phyloP scores from a whole-genome alignment of 1,140 invertebrate species.

The Macrotrachela quadricornifera region DNA sequence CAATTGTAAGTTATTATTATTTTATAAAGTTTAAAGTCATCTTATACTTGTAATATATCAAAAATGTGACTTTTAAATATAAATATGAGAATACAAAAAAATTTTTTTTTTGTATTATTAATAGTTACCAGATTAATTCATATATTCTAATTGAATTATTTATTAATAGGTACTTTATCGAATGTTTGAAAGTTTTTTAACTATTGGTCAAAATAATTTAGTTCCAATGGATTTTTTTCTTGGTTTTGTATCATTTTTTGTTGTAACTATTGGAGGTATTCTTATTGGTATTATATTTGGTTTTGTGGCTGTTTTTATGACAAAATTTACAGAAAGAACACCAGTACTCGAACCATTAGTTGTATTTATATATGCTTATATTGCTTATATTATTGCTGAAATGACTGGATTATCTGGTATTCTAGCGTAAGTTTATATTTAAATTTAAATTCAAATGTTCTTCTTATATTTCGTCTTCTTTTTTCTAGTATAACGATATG shows the following conservation, averaged over 20 bases:
- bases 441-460: neutral
- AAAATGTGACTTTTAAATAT: no score
- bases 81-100: no score
- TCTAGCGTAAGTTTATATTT: conserved; percentile 20
- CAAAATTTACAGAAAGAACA: conserved; percentile 76
- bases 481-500: conserved; percentile 70
- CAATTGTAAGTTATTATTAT: conserved; percentile 20
- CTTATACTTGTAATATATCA: no score
- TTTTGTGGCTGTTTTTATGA: conserved; percentile 76
- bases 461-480: no score
- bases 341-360: conserved; percentile 93
- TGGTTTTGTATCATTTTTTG: conserved; percentile 64
- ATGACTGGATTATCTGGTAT: conserved; percentile 96
- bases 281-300: conserved; percentile 85
- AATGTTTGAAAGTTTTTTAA: conserved; percentile 24
- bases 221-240: conserved; percentile 42
- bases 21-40: no score
- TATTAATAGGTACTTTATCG: conserved; percentile 32
- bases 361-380: conserved; percentile 89
- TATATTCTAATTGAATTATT: no score
- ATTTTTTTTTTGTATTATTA: no score
- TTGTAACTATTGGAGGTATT: conserved; percentile 74
- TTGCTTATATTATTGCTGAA: conserved; percentile 84
- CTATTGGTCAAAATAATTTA: conserved; percentile 21
- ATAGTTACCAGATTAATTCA: no score